Evolutionary conservation across 1,140 invertebrate species (phyloP), one percentile per base, ranked within the genome.

Genomic region (Aphelenchoides besseyi): DNA sequence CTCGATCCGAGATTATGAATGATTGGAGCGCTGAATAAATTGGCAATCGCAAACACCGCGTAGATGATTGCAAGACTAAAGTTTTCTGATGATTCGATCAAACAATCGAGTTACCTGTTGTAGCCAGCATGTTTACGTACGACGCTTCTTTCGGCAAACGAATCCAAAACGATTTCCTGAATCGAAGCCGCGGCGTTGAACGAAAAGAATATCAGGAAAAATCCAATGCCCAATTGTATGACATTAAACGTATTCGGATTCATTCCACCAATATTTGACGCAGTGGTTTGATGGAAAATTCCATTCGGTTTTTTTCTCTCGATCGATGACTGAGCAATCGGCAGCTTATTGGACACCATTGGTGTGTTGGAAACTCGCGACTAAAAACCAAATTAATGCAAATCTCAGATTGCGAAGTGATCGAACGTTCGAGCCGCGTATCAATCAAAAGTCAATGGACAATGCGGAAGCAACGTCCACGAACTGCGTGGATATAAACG

Each of bases 201-300:
- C 1, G 76, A 76, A 16, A 77, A 74, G 41, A 79, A 79, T 36
- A 79, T 68, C 18, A 81, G 71, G 35, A 79, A 78, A 64, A 81
- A 79, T n/a, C 75, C 78, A 26, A 81, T 36, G 32, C 79, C 78
- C 18, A 79, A 33, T 64, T 79, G 78, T n/a, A 75, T 12, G 12
- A 79, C 79, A 79, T 79, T 79, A 8, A 55, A 33, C 0, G 79
- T 79, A 9, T 79, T 30, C 18, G 41, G 30, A 70, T 97, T 97
- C 88, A 95, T 66, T 33, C 12, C 12, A 8, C 18, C 55, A 23
- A 59, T 23, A 5, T 8, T 59, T 23, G 18, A 59, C 55, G 12
- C 12, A 5, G 5, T 59, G 5, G 55, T 8, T 59, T 59, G 55
- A n/a, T n/a, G 55, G 55, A 33, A 59, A 5, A 8, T 59, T 59